Conservation (phyloP, 2,888 invertebrate genomes). For the Drosophila aldrichi region DNA sequence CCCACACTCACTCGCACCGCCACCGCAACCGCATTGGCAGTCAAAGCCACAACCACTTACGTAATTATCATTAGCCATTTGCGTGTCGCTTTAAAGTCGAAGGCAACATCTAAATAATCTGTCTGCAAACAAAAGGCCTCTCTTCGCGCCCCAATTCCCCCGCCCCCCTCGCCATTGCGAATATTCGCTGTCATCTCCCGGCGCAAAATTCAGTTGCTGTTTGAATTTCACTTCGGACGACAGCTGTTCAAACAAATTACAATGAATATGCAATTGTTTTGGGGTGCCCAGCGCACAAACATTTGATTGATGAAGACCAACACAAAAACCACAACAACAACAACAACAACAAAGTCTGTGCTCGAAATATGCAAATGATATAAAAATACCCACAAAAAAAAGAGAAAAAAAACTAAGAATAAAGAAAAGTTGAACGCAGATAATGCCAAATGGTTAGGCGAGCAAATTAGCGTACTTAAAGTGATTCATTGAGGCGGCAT, state of each 20-base stretch:
- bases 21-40: neutral
- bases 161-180: neutral
- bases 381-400: neutral
- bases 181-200: conserved; percentile 2
- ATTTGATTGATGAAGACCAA: conserved; percentile 74
- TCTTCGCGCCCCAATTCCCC: neutral
- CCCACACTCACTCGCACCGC: neutral
- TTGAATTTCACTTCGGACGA: conserved; percentile 48
- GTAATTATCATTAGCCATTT: conserved; percentile 71
- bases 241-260: conserved; percentile 80
- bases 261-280: conserved; percentile 77
- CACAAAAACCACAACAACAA: conserved; percentile 34
- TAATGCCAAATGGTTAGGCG: conserved; percentile 33
- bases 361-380: conserved; percentile 50
- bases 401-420: neutral
- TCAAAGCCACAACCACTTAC: conserved; percentile 28
- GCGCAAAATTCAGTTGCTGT: conserved; percentile 22
- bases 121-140: conserved; percentile 53
- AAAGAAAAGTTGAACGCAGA: conserved; percentile 29
- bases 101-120: conserved; percentile 52
- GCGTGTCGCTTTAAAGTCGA: conserved; percentile 68
- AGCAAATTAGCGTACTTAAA: conserved; percentile 63
- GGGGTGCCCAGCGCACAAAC: conserved; percentile 44
- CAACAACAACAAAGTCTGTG: conserved; percentile 43
- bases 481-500: conserved; percentile 66